phyloP scores from a whole-genome alignment of 1,140 invertebrate genomes.

The Metopolophium dirhodum region DNA sequence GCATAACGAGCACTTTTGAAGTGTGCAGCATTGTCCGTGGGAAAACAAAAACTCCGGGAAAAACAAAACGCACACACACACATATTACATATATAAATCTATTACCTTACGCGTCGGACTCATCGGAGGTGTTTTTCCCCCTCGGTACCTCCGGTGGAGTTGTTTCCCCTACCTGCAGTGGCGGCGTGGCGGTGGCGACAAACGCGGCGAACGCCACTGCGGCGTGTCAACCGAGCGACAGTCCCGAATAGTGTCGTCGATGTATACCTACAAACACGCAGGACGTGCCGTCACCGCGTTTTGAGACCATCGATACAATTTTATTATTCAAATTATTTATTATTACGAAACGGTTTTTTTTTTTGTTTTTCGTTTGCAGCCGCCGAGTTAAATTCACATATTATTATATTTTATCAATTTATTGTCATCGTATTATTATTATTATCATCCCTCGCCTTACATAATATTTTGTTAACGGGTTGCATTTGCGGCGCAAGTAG shows the following conservation, averaged over 20 bases:
- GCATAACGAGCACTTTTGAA: neutral
- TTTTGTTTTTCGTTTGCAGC: neutral
- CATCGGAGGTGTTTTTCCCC: neutral
- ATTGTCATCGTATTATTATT: neutral
- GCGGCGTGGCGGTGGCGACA: neutral
- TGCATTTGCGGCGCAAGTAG: neutral
- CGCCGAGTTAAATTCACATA: neutral
- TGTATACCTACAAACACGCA: neutral
- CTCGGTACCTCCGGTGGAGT: neutral
- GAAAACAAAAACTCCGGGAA: neutral
- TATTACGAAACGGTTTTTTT: too few relatives aligned
- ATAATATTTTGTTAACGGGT: neutral
- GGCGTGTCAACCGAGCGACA: neutral
- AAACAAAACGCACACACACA: neutral
- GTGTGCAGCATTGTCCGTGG: conserved; percentile 35
- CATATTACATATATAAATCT: neutral
- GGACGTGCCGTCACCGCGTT: neutral
- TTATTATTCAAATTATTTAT: too few relatives aligned
- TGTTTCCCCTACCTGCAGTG: neutral
- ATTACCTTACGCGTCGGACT: neutral
- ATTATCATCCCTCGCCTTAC: neutral
- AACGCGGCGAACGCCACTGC: neutral
- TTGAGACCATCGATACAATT: neutral
- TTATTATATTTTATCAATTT: neutral
- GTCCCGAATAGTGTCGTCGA: neutral